Percentiles rank a stretch among this genome's conserved stretches.
phyloP scores from a whole-genome alignment of 2,888 invertebrate genomes.

The Chrysina gloriosa region DNA sequence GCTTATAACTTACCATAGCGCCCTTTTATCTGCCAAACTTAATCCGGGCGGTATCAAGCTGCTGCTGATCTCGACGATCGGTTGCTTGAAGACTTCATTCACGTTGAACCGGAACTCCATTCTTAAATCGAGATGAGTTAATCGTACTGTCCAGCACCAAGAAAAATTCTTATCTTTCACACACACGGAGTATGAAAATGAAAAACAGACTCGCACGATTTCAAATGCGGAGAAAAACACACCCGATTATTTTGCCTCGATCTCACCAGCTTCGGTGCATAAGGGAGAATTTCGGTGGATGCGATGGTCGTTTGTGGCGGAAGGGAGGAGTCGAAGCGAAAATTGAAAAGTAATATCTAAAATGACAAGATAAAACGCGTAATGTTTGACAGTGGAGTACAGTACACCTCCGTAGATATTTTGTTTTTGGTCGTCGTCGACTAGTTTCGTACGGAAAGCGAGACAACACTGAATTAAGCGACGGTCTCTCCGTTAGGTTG shows the following conservation, averaged over 20 bases:
- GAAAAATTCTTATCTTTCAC: constrained; percentile 12
- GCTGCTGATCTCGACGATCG: constrained; percentile 67
- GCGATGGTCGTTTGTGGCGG: neutral
- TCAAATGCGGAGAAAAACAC: constrained; percentile 21
- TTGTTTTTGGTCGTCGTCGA: constrained; percentile 39
- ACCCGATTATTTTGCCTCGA: constrained; percentile 6
- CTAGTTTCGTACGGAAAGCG: constrained; percentile 27
- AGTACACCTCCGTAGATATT: constrained; percentile 15
- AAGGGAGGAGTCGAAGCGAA: neutral
- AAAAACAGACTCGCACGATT: neutral
- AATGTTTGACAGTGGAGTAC: constrained; percentile 37
- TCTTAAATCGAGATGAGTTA: constrained; percentile 42
- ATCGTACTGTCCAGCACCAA: constrained; percentile 12
- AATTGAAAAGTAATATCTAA: constrained; percentile 9
- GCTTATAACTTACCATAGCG: constrained; percentile 63
- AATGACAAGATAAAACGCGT: constrained; percentile 29
- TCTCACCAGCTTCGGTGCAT: constrained; percentile 15
- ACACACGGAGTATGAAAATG: neutral
- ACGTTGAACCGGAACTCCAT: constrained; percentile 71
- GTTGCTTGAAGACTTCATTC: constrained; percentile 66
- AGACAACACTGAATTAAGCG: constrained; percentile 13
- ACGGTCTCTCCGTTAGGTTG: constrained; percentile 30
- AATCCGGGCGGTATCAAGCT: constrained; percentile 69
- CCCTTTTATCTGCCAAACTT: constrained; percentile 67
- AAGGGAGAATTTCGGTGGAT: neutral